phyloP scores from a whole-genome alignment of 2,113 vertebrate genomes.

The Phyllostomus discolor region DNA sequence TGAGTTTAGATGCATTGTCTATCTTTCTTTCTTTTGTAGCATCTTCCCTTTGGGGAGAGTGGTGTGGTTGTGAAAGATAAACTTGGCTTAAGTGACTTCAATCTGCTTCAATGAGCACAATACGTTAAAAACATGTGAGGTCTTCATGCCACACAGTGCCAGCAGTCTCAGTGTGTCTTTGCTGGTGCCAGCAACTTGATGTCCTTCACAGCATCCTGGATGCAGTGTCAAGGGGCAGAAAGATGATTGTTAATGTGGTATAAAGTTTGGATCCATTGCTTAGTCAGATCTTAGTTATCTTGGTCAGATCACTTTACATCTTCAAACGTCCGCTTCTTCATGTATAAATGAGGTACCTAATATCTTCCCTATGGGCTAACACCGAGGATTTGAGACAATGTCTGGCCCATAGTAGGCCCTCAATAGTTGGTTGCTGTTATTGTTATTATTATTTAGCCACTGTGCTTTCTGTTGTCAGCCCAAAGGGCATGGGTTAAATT shows the following conservation, averaged over 20 bases:
- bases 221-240: neutral
- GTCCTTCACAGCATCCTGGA: neutral
- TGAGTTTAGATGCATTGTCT: neutral
- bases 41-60: neutral
- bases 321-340: neutral
- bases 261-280: neutral
- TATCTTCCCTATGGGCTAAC: neutral
- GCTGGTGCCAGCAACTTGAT: neutral
- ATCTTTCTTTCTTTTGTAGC: neutral
- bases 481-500: neutral
- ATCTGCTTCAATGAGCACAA: constrained; percentile 32
- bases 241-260: neutral
- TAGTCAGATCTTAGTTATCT: neutral
- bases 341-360: neutral
- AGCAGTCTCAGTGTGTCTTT: neutral
- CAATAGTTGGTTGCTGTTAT: neutral
- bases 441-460: neutral
- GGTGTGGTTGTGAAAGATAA: neutral
- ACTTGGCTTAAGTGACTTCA: constrained; percentile 28
- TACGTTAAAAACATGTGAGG: constrained; percentile 18
- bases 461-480: neutral
- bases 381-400: neutral
- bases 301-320: neutral
- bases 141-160: neutral
- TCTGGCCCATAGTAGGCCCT: neutral